phyloP scores from a whole-genome alignment of 1,140 invertebrate species.

The Lucilia sericata region DNA sequence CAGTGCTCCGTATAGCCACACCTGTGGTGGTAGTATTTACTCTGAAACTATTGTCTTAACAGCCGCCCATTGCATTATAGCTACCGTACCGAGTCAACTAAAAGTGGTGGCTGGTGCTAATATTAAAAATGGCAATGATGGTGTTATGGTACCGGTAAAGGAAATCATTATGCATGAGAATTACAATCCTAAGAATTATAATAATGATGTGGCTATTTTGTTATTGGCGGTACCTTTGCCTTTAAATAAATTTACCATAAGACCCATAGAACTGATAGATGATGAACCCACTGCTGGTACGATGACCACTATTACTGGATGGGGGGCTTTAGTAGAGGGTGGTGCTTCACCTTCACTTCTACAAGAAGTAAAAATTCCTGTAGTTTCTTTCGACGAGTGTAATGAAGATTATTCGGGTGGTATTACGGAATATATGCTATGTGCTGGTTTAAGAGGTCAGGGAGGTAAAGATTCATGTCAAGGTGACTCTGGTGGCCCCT shows the following conservation, averaged over 20 bases:
- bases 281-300: constrained; percentile 54
- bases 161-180: constrained; percentile 63
- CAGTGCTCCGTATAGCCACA: constrained; percentile 54
- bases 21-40: constrained; percentile 73
- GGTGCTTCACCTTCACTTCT: constrained; percentile 53
- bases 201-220: constrained; percentile 64
- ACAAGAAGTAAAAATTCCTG: constrained; percentile 57
- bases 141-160: constrained; percentile 56
- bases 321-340: constrained; percentile 59
- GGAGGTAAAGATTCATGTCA: constrained; percentile 71
- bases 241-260: constrained; percentile 60
- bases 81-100: constrained; percentile 54
- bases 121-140: constrained; percentile 53
- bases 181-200: constrained; percentile 54
- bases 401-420: constrained; percentile 52
- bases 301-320: constrained; percentile 65
- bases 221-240: constrained; percentile 54
- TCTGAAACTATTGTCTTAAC: constrained; percentile 48
- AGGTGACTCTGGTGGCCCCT: constrained; percentile 67
- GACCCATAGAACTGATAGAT: constrained; percentile 52
- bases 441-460: constrained; percentile 68
- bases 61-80: constrained; percentile 65
- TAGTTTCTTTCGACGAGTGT: constrained; percentile 56
- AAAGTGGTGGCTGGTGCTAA: constrained; percentile 59
- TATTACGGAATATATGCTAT: constrained; percentile 72